These are phyloP conservation scores for Napeogenes inachia DNA, from an alignment of 2,888 invertebrate genomes.

Conservation along the genomic window DNA sequence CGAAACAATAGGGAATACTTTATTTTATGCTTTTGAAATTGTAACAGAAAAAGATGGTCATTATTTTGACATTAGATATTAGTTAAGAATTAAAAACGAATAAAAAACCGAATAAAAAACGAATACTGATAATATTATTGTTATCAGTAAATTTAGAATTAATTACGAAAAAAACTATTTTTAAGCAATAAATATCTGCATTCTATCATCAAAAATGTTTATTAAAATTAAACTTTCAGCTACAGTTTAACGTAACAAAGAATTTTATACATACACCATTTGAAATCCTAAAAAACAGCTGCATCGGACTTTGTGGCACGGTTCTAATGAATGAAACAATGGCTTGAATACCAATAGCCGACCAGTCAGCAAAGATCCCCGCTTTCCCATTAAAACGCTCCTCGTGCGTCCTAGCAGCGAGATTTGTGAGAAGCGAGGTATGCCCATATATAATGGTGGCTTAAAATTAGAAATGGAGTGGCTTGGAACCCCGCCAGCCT, in stretches of 20 bases:
- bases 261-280: not conserved
- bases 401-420: constrained; percentile 29
- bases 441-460: constrained; percentile 48
- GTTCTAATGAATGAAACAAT: constrained; percentile 56
- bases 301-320: constrained; percentile 33
- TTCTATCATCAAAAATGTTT: no score
- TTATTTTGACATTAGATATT: no score
- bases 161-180: no score
- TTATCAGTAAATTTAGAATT: no score
- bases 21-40: no score
- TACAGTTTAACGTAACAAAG: not conserved
- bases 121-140: no score
- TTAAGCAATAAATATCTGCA: no score
- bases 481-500: constrained; percentile 53
- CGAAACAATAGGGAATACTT: no score
- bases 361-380: constrained; percentile 41
- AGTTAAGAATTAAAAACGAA: no score
- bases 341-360: constrained; percentile 42
- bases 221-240: no score
- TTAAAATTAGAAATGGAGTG: constrained; percentile 49
- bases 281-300: constrained; percentile 32
- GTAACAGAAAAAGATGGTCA: no score
- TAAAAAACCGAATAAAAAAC: no score
- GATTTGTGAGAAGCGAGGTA: constrained; percentile 35
- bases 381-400: constrained; percentile 36